These are phyloP conservation scores for Anoplolepis gracilipes DNA, from an alignment of 1,140 invertebrate genomes.

Conservation along the genomic window DNA sequence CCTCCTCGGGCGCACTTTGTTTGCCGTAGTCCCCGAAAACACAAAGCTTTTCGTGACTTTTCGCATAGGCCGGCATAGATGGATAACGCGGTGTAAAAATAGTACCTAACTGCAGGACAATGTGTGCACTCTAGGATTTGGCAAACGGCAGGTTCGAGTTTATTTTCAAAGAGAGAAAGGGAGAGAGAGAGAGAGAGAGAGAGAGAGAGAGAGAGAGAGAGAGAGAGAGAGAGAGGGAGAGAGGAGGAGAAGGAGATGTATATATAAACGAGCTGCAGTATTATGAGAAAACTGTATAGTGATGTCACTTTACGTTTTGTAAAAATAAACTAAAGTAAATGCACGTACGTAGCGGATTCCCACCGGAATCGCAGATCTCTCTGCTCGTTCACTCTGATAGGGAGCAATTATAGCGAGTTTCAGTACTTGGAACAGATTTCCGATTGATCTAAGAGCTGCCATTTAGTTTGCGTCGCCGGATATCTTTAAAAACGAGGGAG, in stretches of 20 bases:
- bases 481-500: conserved; percentile 1
- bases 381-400: not conserved
- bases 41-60: conserved; percentile 71
- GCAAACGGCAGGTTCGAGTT: not conserved
- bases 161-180: not conserved
- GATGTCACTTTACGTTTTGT: not conserved
- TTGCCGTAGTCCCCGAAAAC: conserved; percentile 67
- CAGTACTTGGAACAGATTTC: not conserved
- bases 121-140: not conserved
- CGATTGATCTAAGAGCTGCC: not conserved
- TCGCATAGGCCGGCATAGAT: conserved; percentile 32
- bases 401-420: not conserved
- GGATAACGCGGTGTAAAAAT: not conserved
- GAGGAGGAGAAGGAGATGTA: no score
- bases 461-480: not conserved
- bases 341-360: not conserved
- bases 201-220: not conserved
- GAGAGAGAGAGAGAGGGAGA: not conserved
- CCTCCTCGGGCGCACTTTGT: conserved; percentile 56
- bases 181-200: no score
- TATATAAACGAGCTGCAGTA: not conserved
- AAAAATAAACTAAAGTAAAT: not conserved
- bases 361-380: not conserved
- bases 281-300: not conserved
- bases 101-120: not conserved